Evolutionary conservation across 2,888 invertebrate species (phyloP).

Genomic region (Drosophila planitibia): DNA sequence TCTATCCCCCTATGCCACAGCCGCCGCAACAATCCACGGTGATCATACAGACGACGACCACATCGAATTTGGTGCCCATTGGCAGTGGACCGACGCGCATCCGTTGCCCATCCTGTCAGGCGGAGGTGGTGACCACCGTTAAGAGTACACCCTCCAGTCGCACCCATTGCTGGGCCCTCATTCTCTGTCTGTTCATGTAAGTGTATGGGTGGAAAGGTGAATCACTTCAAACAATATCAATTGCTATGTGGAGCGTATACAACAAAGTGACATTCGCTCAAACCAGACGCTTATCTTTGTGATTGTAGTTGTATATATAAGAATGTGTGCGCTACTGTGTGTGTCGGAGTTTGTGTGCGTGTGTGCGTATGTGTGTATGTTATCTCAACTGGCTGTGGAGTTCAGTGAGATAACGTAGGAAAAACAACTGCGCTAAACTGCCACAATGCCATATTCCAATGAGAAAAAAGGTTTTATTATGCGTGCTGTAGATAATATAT

Average conservation of each 20-base stretch:
- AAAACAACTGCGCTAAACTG: constrained; percentile 26
- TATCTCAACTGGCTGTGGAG: constrained; percentile 52
- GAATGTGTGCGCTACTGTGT: background rate
- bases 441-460: constrained; percentile 22
- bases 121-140: constrained; percentile 85
- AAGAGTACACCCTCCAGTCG: constrained; percentile 78
- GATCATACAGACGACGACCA: constrained; percentile 80
- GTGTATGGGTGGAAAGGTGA: constrained; percentile 38
- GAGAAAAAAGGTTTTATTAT: constrained; percentile 3
- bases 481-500: background rate
- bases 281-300: constrained; percentile 44
- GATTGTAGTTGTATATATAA: constrained; percentile 10
- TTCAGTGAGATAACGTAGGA: constrained; percentile 52
- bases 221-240: background rate
- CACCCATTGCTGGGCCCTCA: constrained; percentile 82
- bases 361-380: constrained; percentile 41
- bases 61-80: constrained; percentile 65
- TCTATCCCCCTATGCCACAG: constrained; percentile 62
- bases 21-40: constrained; percentile 69
- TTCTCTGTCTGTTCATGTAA: constrained; percentile 82
- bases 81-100: constrained; percentile 76
- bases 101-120: constrained; percentile 86
- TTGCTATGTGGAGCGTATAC: constrained; percentile 5
- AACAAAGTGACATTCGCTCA: constrained; percentile 22
- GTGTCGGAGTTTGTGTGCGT: constrained; percentile 1